Base-by-base conservation (phyloP, 2,888 invertebrate genomes). In the Perithous albicinctus region DNA sequence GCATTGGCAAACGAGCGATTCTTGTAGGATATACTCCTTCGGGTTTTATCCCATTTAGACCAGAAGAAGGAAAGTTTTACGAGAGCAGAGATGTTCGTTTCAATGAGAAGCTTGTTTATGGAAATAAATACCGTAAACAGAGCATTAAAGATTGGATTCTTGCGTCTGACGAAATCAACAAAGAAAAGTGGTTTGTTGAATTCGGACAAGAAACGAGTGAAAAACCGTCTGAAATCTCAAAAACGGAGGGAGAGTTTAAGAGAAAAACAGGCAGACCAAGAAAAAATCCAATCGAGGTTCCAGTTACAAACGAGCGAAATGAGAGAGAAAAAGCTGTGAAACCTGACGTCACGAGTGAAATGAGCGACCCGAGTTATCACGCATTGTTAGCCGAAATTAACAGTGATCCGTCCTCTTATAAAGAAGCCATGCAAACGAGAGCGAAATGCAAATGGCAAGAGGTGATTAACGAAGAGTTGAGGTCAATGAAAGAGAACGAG, bases 81-180 rank as follows among this genome's bases (percentile, higher is more conserved):
- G 84, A 84, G 26, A 74, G 80, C 18, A 76, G 85, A 82, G 67
- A 86, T 69, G 82, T 79, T 20, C 75, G 81, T 7, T 85, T 85
- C 54, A 81, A 82, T 61, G 86, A 86, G 51, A 86, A 82, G 81
- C 64, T 84, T 20, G 84, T 84, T 3, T 86, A 82, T 66, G 82
- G 79, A n/a, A 80, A 86, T 69, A 54, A 54, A 66, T 85, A 85
- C 46, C 56, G 54, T 7, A 75, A 76, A 59, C 43, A 61, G 1
- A 23, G 67, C n/a, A 66, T 66, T n/a, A 72, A 81, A 81, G 38
- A 66, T 10, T 67, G 59, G 23, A 23, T 4, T 0, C 10, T 5
- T 43, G 51, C 18, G 23, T 20, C 15, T 38, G 54, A 6, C 5
- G 67, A 69, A 69, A 32, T 74, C 43, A 69, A 81, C 32, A 75